Evolutionary conservation across 2,113 vertebrate species (phyloP), one percentile per base, ranked within the genome.

Genomic region (Calyptommatus sinebrachiatus): DNA sequence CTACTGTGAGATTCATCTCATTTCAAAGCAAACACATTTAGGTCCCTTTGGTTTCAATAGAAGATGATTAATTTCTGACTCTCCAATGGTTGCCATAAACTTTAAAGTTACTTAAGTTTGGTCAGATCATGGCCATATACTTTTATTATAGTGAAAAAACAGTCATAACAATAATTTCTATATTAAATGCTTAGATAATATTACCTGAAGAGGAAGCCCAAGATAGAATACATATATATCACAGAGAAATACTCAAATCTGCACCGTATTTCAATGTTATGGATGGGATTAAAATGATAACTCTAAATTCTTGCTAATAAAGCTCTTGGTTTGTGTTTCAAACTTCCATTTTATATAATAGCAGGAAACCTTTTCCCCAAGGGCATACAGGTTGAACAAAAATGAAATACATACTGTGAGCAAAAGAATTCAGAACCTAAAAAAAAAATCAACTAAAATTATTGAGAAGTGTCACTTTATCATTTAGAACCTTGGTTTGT

Each of bases 121-220:
- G 20, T 4, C 68, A 24, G 35, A 62, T 4, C 57, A 75, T 41
- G 73, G 24, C 29, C 31, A 61, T 62, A 80, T 14, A 72, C n/a
- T n/a, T 69, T 50, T n/a, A 88, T 31, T 26, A 66, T 46, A 66
- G 50, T 29, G 63, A 7, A 61, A 4, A 26, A 48, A 11, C 53
- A 61, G 18, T 28, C 26, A 60, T 57, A 10, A 35, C 9, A 71
- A 29, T 60, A 16, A 12, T 12, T 35, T 16, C 67, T 83, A 86
- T 66, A 28, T 80, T 53, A 78, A 48, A 35, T 61, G 8, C 70
- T 87, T 31, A 80, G 12, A 9, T 79, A 57, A 57, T 87, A 92
- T 91, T 91, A 89, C 87, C 74, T 85, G 80, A 71, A 84, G 41
- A 78, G 83, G 85, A 88, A 28, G 81, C 86, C 89, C 77, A 91